phyloP scores from a whole-genome alignment of 2,113 vertebrate genomes.

The Laterallus jamaicensis region DNA sequence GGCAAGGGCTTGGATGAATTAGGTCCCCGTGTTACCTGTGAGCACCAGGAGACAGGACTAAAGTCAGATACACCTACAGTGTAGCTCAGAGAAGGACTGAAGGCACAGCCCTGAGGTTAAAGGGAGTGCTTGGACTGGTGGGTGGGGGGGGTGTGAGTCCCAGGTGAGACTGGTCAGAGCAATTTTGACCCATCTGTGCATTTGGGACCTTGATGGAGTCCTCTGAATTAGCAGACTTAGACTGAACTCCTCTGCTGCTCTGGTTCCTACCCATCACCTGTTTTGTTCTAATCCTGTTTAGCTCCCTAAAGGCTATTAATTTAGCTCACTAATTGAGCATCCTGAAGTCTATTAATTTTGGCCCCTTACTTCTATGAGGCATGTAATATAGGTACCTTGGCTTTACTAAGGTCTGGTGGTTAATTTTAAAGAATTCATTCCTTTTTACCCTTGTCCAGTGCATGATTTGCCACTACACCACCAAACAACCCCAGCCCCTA shows the following conservation, averaged over 20 bases:
- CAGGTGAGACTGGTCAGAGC: neutral
- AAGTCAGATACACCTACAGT: neutral
- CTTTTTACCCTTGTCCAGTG: neutral
- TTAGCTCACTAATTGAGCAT: neutral
- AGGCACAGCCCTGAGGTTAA: neutral
- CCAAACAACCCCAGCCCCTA: neutral
- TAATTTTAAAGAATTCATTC: neutral
- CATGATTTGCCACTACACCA: neutral
- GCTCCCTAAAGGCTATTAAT: neutral
- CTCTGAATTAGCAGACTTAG: neutral
- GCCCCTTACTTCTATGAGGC: neutral
- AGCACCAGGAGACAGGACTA: neutral
- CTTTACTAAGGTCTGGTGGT: neutral
- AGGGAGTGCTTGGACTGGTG: neutral
- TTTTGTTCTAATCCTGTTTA: neutral
- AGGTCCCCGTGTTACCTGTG: neutral
- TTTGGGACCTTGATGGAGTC: neutral
- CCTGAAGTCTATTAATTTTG: neutral
- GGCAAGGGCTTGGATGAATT: neutral
- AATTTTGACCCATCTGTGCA: neutral
- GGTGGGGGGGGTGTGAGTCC: accelerated
- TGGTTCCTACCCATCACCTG: neutral
- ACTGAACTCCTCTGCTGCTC: neutral
- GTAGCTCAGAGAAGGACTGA: neutral
- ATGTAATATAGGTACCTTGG: neutral